Conservation (phyloP, 2,888 invertebrate genomes). For the Eupithecia tripunctaria region DNA sequence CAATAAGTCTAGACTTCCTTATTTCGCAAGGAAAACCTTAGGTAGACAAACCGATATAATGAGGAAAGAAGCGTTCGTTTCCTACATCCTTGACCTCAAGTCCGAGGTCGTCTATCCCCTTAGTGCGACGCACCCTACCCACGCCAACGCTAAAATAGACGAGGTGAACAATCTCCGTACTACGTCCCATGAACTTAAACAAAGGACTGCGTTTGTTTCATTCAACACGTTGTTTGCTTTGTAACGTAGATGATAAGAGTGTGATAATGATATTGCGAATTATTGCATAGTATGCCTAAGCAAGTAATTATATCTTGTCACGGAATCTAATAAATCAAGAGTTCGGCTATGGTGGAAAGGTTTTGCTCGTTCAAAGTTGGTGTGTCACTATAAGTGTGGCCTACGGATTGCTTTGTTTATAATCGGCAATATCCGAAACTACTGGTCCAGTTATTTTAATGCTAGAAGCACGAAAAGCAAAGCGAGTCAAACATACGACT, state of each 20-base stretch:
- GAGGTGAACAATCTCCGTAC: slow-evolving; percentile 70
- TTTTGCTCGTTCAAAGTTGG: background rate
- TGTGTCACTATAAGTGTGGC: background rate
- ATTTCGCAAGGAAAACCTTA: slow-evolving; percentile 4
- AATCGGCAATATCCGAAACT: background rate
- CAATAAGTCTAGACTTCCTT: slow-evolving; percentile 4
- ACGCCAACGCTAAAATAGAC: slow-evolving; percentile 75
- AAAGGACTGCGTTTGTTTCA: slow-evolving; percentile 52
- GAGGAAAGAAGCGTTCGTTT: slow-evolving; percentile 53
- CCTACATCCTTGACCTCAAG: slow-evolving; percentile 58
- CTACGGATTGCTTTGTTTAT: background rate
- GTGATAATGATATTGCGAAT: background rate
- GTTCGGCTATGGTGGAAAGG: background rate
- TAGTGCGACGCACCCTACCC: slow-evolving; percentile 73
- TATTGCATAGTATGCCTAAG: background rate
- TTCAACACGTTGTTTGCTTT: slow-evolving; percentile 28
- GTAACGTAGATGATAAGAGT: slow-evolving; percentile 12
- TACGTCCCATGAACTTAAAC: slow-evolving; percentile 54
- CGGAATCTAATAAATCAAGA: background rate
- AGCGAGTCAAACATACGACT: background rate
- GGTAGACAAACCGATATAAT: slow-evolving; percentile 18
- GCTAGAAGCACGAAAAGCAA: background rate
- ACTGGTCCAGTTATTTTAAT: background rate
- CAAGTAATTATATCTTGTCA: background rate
- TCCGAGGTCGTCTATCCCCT: slow-evolving; percentile 59